Conservation (phyloP, 2,888 invertebrate genomes). For the Macrosoma leucophasiata region DNA sequence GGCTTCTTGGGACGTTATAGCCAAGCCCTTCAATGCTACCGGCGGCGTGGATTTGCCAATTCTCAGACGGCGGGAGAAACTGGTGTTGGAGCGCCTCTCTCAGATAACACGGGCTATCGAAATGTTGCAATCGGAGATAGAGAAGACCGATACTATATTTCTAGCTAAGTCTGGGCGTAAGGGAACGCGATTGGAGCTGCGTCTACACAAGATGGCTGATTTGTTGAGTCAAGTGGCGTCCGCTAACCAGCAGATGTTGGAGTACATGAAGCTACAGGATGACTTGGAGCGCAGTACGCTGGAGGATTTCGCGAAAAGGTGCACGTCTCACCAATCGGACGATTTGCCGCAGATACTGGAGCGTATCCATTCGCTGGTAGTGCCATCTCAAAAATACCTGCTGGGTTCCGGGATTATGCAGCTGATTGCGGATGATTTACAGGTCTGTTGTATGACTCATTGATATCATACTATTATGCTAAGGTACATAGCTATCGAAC, state of each 20-base stretch:
- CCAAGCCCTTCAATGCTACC: slow-evolving; percentile 67
- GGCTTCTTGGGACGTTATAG: slow-evolving; percentile 79
- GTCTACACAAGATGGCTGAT: slow-evolving; percentile 78
- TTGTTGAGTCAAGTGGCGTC: slow-evolving; percentile 76
- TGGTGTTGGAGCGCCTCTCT: slow-evolving; percentile 70
- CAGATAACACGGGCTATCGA: slow-evolving; percentile 48
- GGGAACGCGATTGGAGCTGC: slow-evolving; percentile 71
- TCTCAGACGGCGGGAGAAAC: slow-evolving; percentile 76
- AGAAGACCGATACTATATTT: slow-evolving; percentile 43
- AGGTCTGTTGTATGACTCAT: slow-evolving; percentile 59
- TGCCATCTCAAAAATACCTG: slow-evolving; percentile 59
- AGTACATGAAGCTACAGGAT: slow-evolving; percentile 69
- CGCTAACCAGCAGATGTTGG: slow-evolving; percentile 76
- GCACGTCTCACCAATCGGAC: slow-evolving; percentile 79
- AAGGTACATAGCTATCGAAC: too few species aligned
- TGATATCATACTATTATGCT: too few species aligned
- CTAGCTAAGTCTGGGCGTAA: slow-evolving; percentile 55
- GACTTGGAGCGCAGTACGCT: slow-evolving; percentile 79
- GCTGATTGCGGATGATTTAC: slow-evolving; percentile 47
- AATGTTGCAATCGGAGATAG: slow-evolving; percentile 44
- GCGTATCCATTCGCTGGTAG: slow-evolving; percentile 78
- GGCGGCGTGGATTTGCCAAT: slow-evolving; percentile 77
- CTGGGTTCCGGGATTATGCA: slow-evolving; percentile 65
- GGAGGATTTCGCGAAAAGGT: slow-evolving; percentile 81
- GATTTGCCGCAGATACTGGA: slow-evolving; percentile 80